Conservation (phyloP, 2,888 invertebrate species). For the Leucania comma region DNA sequence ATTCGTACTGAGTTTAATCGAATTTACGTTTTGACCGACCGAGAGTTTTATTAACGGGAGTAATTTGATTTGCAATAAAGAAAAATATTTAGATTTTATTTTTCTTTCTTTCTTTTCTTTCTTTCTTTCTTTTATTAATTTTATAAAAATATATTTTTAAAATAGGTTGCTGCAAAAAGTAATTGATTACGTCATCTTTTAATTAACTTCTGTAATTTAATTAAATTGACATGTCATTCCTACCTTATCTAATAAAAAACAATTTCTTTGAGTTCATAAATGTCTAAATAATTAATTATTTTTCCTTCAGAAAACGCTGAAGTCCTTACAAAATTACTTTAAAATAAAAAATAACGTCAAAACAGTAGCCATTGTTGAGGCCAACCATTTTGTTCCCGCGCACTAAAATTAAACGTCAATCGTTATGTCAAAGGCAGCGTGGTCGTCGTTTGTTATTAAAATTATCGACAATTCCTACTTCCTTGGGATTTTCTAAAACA, state of each 20-base stretch:
- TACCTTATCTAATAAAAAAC: not conserved
- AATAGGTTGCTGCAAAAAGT: no score
- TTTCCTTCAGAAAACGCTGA: not conserved
- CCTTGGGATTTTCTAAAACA: conserved; percentile 81
- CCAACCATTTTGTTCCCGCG: conserved; percentile 75
- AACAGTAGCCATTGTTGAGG: conserved; percentile 72
- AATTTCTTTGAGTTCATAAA: not conserved
- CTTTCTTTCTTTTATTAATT: no score
- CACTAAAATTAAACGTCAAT: conserved; percentile 89
- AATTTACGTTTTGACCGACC: conserved; percentile 37
- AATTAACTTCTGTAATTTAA: not conserved
- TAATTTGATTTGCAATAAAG: conserved; percentile 8
- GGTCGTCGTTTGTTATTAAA: conserved; percentile 84
- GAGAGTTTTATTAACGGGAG: not conserved
- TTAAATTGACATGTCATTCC: not conserved
- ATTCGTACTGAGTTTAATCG: conserved; percentile 39
- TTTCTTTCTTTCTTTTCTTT: no score
- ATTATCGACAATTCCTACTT: conserved; percentile 82
- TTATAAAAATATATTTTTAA: not conserved
- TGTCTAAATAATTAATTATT: not conserved
- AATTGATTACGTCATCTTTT: not conserved
- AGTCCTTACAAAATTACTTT: conserved; percentile 13
- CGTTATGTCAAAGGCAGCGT: conserved; percentile 81
- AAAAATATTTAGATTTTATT: not conserved
- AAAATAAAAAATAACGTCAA: conserved; percentile 53